Conservation (phyloP, 2,888 invertebrate species). For the Scaeva pyrastri region DNA sequence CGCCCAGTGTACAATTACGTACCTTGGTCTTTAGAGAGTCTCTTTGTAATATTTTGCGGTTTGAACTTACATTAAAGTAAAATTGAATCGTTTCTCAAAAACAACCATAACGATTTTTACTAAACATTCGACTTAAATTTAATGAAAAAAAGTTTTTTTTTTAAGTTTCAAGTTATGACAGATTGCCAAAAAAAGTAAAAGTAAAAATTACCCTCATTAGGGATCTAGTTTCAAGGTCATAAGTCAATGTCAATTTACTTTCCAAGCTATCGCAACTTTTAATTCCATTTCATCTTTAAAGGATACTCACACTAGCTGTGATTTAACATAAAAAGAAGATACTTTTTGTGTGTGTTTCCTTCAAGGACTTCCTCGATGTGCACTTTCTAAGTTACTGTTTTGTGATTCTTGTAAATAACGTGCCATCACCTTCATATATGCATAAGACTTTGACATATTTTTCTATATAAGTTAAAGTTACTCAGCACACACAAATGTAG, state of each 20-base stretch:
- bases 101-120: too few species aligned
- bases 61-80: too few species aligned
- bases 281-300: neutral
- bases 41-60: too few species aligned
- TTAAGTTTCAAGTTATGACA: too few species aligned
- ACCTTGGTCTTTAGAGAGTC: too few species aligned
- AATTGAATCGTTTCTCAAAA: too few species aligned
- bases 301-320: neutral
- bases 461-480: neutral
- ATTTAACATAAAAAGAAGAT: neutral
- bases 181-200: too few species aligned
- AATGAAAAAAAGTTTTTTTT: too few species aligned
- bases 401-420: conserved; percentile 33
- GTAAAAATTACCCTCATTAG: neutral
- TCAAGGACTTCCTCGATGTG: conserved; percentile 27
- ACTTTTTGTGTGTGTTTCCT: conserved; percentile 38
- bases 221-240: neutral
- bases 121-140: too few species aligned
- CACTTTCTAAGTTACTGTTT: conserved; percentile 33
- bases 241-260: neutral
- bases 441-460: conserved; percentile 25
- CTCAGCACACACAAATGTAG: neutral
- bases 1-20: too few species aligned
- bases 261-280: neutral
- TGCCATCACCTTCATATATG: conserved; percentile 27